Conservation (phyloP, 92 coral and sea anemone genomes). For the Nematostella vectensis region DNA sequence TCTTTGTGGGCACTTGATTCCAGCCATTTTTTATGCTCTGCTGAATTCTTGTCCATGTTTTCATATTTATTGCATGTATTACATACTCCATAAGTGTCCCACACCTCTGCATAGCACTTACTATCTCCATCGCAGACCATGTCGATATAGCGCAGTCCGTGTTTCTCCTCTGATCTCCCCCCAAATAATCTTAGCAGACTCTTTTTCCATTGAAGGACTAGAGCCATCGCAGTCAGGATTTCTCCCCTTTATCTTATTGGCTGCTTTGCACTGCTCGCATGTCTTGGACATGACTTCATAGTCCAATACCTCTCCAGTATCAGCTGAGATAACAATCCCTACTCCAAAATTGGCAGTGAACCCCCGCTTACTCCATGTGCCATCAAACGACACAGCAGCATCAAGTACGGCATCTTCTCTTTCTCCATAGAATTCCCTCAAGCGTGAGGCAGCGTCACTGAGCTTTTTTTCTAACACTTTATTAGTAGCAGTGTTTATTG, state of each 20-base stretch:
- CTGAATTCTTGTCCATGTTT: constrained; percentile 12
- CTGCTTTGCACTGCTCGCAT: constrained; percentile 20
- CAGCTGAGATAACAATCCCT: constrained; percentile 37
- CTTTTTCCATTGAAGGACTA: constrained; percentile 41
- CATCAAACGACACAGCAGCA: constrained; percentile 32
- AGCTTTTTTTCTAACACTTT: constrained; percentile 10
- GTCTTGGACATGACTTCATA: constrained; percentile 24
- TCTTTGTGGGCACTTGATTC: constrained; percentile 18
- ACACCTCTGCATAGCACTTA: constrained; percentile 32
- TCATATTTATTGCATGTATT: constrained; percentile 23
- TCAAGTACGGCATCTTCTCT: constrained; percentile 4
- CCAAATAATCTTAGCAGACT: constrained; percentile 33
- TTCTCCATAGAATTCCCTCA: not conserved
- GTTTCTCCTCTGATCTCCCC: constrained; percentile 16
- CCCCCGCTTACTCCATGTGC: constrained; percentile 37
- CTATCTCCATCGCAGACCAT: constrained; percentile 34
- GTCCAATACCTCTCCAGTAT: constrained; percentile 37
- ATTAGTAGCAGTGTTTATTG: not conserved
- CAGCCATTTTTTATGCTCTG: constrained; percentile 31
- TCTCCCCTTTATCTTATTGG: constrained; percentile 10
- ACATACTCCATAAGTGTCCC: constrained; percentile 38
- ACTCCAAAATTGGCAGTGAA: constrained; percentile 36
- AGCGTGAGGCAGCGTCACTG: not conserved
- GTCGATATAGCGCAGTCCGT: constrained; percentile 2
- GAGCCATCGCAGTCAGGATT: constrained; percentile 24